Conservation (phyloP, 2,888 invertebrate genomes). For the Cryptosula pallasiana region DNA sequence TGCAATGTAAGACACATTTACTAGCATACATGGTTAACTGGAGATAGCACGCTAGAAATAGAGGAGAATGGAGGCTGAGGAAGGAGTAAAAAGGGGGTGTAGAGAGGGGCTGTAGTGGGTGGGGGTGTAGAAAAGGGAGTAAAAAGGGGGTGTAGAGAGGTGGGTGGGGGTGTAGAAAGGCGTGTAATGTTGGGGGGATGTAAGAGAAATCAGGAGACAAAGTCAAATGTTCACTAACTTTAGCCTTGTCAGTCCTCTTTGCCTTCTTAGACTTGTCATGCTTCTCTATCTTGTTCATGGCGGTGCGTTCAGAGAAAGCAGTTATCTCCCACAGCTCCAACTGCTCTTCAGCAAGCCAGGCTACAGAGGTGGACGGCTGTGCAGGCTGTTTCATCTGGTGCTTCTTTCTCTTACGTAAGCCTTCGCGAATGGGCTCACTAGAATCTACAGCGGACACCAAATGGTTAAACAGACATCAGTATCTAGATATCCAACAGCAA, state of each 20-base stretch:
- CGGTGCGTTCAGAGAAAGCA: conserved; percentile 49
- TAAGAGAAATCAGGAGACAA: no score
- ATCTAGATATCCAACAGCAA: no score
- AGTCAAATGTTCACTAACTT: no score
- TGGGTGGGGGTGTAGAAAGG: no score
- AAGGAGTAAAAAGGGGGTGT: no score
- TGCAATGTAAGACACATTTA: neutral
- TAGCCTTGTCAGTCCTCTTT: neutral
- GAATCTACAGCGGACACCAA: conserved; percentile 22
- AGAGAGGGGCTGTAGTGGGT: no score
- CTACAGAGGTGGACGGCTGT: conserved; percentile 88
- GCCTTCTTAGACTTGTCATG: neutral
- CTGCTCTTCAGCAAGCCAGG: conserved; percentile 94
- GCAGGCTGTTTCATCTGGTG: conserved; percentile 90
- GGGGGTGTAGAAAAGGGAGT: no score
- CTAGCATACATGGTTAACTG: neutral
- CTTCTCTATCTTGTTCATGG: conserved; percentile 29
- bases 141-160: no score
- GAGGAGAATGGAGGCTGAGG: no score
- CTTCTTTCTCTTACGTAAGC: conserved; percentile 77
- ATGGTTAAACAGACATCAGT: no score
- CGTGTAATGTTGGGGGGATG: no score
- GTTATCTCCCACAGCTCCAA: conserved; percentile 92
- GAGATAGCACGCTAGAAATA: no score
- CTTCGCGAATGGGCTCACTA: conserved; percentile 62